Evolutionary conservation across 2,888 invertebrate genomes (phyloP).

Genomic region (Zonitis immaculata): DNA sequence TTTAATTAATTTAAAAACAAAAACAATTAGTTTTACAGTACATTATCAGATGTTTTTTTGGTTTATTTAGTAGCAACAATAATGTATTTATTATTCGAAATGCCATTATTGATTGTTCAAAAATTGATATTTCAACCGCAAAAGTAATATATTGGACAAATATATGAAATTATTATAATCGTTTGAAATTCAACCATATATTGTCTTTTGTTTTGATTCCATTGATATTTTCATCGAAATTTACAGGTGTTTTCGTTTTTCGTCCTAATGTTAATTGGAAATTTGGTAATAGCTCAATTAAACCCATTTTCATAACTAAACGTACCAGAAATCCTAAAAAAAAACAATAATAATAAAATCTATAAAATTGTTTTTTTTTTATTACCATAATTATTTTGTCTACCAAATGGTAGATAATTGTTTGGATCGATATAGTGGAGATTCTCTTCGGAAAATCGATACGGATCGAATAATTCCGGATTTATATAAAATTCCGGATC

Average conservation of each 20-base stretch:
- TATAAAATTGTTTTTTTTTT: neutral
- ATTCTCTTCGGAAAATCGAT: constrained; percentile 28
- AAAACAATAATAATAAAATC: neutral
- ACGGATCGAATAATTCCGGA: constrained; percentile 31
- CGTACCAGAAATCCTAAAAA: neutral
- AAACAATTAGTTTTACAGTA: constrained; percentile 23
- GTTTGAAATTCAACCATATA: neutral
- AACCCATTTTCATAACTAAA: neutral
- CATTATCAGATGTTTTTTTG: constrained; percentile 27
- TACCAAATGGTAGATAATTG: constrained; percentile 28
- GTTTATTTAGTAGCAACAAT: constrained; percentile 33
- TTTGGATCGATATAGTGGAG: constrained; percentile 11
- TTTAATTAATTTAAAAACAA: too few species aligned
- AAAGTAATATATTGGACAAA: too few species aligned
- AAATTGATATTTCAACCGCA: constrained; percentile 26
- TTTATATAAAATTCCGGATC: constrained; percentile 26
- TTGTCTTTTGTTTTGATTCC: neutral
- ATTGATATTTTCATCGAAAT: neutral
- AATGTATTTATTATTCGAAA: constrained; percentile 36
- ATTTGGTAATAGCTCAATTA: neutral
- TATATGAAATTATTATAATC: neutral
- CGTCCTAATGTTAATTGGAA: neutral
- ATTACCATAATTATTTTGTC: neutral
- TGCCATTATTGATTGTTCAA: constrained; percentile 38
- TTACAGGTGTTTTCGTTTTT: neutral